Conservation (phyloP, 2,113 vertebrate species). For the Paratilapia polleni region DNA sequence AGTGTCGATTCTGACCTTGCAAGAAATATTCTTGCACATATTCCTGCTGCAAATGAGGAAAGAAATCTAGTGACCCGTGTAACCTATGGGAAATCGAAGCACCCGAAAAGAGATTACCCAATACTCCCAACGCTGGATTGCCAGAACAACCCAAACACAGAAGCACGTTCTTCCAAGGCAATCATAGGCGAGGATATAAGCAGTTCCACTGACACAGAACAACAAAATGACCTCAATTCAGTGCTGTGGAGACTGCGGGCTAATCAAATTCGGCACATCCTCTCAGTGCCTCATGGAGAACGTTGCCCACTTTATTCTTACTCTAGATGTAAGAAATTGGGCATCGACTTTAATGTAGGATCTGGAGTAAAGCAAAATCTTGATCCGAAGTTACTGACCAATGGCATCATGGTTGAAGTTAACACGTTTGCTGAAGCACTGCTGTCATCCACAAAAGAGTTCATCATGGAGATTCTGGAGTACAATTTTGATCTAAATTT, state of each 20-base stretch:
- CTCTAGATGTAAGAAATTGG: constrained; percentile 37
- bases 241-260: constrained; percentile 24
- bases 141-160: not conserved
- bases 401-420: constrained; percentile 39
- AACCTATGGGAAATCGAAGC: not conserved
- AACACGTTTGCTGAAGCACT: constrained; percentile 21
- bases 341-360: constrained; percentile 35
- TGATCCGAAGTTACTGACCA: constrained; percentile 31
- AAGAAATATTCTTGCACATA: not conserved
- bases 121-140: not conserved
- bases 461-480: constrained; percentile 38
- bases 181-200: not conserved
- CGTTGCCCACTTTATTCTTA: constrained; percentile 38
- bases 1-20: constrained; percentile 9
- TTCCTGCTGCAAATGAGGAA: not conserved
- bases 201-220: not conserved
- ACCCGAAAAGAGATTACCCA: not conserved
- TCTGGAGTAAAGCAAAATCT: constrained; percentile 30
- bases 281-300: constrained; percentile 33
- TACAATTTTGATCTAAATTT: constrained; percentile 35
- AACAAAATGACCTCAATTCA: not conserved
- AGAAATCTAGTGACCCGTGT: constrained; percentile 2
- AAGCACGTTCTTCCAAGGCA: not conserved
- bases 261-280: constrained; percentile 8
- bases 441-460: constrained; percentile 3